A percentile compares a stretch with the other conserved stretches of the same genome.
phyloP scores from a whole-genome alignment of 2,797 vertebrate species.

The Glyptemys insculpta region DNA sequence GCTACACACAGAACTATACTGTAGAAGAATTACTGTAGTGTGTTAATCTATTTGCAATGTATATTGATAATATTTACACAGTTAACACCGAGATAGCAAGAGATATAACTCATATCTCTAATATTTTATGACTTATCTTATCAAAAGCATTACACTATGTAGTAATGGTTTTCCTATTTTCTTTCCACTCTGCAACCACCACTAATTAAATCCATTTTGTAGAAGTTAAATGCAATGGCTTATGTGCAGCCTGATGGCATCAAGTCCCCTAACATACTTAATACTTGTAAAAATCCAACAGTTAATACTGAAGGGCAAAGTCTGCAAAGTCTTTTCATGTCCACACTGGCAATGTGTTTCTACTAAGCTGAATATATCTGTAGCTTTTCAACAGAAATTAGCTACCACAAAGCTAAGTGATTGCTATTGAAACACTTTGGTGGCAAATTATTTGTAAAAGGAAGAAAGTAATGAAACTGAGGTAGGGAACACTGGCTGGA shows the following conservation, averaged over 20 bases:
- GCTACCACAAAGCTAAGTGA: neutral
- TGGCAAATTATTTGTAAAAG: neutral
- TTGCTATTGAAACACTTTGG: neutral
- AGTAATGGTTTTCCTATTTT: neutral
- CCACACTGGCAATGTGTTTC: neutral
- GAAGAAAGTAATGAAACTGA: neutral
- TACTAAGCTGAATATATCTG: neutral
- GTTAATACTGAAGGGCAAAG: neutral
- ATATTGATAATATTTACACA: rapidly evolving
- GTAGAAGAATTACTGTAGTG: neutral
- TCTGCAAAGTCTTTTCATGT: neutral
- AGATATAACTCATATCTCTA: neutral
- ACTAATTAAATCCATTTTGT: neutral
- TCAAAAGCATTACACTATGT: neutral
- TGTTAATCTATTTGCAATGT: neutral
- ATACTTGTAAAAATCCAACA: neutral
- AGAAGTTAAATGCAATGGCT: neutral
- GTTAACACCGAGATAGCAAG: neutral
- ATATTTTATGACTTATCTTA: neutral
- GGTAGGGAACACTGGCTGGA: neutral
- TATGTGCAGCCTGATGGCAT: neutral
- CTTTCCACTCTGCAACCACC: neutral
- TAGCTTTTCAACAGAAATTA: neutral
- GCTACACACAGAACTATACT: neutral
- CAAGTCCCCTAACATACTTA: neutral